Evolutionary conservation across 2,113 vertebrate genomes (phyloP).

Genomic region (Lagopus leucura): DNA sequence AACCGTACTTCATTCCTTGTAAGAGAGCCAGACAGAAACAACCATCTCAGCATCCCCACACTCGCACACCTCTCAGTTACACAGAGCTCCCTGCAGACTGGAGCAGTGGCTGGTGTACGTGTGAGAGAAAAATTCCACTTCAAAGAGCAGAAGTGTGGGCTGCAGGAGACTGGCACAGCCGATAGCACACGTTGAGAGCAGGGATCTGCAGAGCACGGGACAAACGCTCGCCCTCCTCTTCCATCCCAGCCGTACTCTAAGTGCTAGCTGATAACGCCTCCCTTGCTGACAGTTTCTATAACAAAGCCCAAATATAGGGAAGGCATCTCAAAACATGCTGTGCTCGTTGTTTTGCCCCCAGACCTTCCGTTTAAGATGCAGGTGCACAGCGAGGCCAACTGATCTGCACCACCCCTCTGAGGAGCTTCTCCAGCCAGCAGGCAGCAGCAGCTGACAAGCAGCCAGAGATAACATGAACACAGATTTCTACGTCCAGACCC

Average conservation of each 20-base stretch:
- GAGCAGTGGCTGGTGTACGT: not conserved
- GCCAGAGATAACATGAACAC: not conserved
- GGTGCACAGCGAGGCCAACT: not conserved
- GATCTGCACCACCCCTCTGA: not conserved
- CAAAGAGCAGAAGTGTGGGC: conserved; percentile 8
- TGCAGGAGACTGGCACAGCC: conserved; percentile 14
- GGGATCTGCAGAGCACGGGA: not conserved
- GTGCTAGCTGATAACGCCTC: not conserved
- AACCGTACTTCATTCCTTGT: not conserved
- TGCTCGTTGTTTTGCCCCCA: not conserved
- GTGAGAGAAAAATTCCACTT: conserved; percentile 28
- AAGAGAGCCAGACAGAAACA: not conserved
- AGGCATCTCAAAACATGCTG: not conserved
- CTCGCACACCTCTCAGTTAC: not conserved
- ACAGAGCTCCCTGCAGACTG: conserved; percentile 1
- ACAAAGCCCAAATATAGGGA: not conserved
- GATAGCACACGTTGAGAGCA: not conserved
- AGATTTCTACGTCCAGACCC: not conserved
- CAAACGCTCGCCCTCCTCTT: not conserved
- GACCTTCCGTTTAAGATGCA: not conserved
- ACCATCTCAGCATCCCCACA: not conserved
- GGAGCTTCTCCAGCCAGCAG: not conserved
- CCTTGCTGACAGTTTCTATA: not conserved
- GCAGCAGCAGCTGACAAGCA: not conserved
- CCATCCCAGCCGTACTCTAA: not conserved